phyloP scores from a whole-genome alignment of 2,797 vertebrate species.

The Simalia tracyae region DNA sequence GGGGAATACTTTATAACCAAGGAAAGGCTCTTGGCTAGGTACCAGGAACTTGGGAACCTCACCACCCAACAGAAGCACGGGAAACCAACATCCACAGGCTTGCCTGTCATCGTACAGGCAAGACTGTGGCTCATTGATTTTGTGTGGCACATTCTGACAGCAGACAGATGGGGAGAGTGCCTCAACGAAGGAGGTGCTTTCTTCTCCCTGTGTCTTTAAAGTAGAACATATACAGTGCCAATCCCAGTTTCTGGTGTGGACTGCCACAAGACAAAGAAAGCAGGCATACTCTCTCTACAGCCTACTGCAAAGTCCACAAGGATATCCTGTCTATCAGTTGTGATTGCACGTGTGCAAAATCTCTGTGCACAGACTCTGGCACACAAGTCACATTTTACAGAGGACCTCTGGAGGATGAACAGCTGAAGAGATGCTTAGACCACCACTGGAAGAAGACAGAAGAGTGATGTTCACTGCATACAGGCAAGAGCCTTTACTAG shows the following conservation, averaged over 20 bases:
- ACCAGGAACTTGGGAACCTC: neutral
- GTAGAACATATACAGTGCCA: neutral
- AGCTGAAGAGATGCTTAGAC: neutral
- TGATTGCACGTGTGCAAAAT: neutral
- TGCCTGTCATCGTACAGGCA: neutral
- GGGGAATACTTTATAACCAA: constrained; percentile 10
- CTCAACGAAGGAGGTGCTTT: neutral
- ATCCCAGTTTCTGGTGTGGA: neutral
- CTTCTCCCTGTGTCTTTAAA: too few species aligned
- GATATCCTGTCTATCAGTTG: neutral
- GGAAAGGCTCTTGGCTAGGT: neutral
- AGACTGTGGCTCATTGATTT: neutral
- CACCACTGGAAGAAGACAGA: neutral
- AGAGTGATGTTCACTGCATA: neutral
- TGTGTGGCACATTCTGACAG: neutral
- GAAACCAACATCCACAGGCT: neutral
- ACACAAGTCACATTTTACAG: neutral
- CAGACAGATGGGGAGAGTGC: neutral
- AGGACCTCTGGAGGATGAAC: neutral
- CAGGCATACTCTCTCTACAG: neutral
- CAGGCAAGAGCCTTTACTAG: neutral
- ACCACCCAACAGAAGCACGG: neutral
- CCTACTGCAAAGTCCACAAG: neutral
- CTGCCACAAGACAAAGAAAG: neutral
- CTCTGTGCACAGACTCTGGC: neutral